These are phyloP conservation scores for Athetis lepigone DNA, from an alignment of 2,888 invertebrate genomes.

Conservation along the genomic window DNA sequence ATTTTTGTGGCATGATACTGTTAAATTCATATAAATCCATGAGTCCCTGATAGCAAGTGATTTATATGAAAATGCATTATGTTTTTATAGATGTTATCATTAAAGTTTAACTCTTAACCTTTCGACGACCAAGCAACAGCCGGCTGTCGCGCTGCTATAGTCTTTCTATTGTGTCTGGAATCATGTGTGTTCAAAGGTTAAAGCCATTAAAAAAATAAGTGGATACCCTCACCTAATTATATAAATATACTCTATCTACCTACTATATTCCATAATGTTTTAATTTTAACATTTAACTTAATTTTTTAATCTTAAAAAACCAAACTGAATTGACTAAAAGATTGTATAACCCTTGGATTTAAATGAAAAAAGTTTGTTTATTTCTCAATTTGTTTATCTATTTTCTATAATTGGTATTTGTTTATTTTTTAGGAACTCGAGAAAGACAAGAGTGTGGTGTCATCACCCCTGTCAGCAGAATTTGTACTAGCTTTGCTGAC, in stretches of 20 bases:
- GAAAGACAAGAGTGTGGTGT: slow-evolving; percentile 82
- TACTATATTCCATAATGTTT: not conserved
- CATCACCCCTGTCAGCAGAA: slow-evolving; percentile 88
- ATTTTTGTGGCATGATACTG: slow-evolving; percentile 8
- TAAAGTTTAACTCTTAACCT: not conserved
- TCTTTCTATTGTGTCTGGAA: too few species aligned
- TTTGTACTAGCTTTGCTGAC: slow-evolving; percentile 83
- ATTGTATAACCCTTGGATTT: not conserved
- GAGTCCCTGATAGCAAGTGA: slow-evolving; percentile 14
- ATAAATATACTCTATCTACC: not conserved
- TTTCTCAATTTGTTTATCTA: not conserved
- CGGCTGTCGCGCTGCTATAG: too few species aligned
- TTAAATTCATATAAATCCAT: slow-evolving; percentile 7
- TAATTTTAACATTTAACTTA: not conserved
- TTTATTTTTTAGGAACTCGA: slow-evolving; percentile 77
- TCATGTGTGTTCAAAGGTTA: too few species aligned
- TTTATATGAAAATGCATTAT: not conserved
- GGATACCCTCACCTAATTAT: too few species aligned
- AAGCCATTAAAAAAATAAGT: not conserved
- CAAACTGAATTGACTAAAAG: too few species aligned
- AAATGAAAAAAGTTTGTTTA: not conserved
- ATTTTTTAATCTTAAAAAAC: not conserved
- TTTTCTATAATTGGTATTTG: not conserved
- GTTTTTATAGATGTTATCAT: not conserved
- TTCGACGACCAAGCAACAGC: too few species aligned